phyloP scores from a whole-genome alignment of 2,113 vertebrate genomes.

The Heptranchias perlo region DNA sequence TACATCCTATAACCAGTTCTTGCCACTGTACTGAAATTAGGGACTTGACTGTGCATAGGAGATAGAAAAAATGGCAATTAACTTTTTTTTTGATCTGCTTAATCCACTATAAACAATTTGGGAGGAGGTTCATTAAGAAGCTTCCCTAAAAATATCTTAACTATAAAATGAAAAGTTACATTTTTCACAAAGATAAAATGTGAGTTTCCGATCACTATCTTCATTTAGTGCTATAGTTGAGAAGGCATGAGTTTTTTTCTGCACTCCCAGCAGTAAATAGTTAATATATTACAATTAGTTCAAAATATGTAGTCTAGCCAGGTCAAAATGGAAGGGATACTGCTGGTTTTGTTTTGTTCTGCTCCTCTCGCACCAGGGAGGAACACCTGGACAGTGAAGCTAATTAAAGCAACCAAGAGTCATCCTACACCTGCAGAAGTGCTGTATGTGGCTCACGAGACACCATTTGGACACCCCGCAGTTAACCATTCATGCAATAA shows the following conservation, averaged over 20 bases:
- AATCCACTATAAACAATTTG: not conserved
- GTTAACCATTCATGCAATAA: not conserved
- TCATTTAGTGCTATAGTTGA: not conserved
- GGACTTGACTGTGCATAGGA: not conserved
- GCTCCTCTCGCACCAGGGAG: not conserved
- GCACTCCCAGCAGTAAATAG: not conserved
- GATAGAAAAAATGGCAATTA: not conserved
- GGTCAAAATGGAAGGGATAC: not conserved
- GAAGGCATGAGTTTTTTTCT: not conserved
- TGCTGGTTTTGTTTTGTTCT: slow-evolving; percentile 16
- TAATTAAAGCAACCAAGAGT: not conserved
- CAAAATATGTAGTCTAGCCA: not conserved
- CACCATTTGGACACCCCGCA: not conserved
- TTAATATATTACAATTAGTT: slow-evolving; percentile 1
- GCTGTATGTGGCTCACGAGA: not conserved
- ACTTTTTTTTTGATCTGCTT: not conserved
- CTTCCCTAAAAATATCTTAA: not conserved
- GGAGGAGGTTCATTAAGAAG: not conserved
- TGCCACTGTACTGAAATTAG: not conserved
- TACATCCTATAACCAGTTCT: not conserved
- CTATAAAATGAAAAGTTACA: not conserved
- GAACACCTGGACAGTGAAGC: not conserved
- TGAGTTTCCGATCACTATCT: not conserved
- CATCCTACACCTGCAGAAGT: not conserved
- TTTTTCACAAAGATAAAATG: not conserved